Evolutionary conservation across 1,140 invertebrate species (phyloP).

Genomic region (Amyelois transitella): DNA sequence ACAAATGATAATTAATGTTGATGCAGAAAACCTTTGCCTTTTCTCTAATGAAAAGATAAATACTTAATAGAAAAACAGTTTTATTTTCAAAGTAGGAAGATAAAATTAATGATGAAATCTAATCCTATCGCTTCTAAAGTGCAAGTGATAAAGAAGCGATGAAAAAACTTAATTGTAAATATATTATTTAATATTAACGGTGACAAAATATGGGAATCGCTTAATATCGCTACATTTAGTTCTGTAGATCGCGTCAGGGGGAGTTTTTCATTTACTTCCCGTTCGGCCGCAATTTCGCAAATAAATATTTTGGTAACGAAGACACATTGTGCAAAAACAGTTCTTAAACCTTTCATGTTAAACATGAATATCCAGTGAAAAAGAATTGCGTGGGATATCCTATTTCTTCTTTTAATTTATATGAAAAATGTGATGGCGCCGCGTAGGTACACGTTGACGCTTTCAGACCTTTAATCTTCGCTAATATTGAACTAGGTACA

Average conservation of each 20-base stretch:
- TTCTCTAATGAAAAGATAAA: no score
- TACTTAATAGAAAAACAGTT: no score
- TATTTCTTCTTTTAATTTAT: conserved; percentile 32
- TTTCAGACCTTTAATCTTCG: conserved; percentile 26
- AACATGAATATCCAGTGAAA: conserved; percentile 13
- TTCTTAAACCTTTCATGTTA: conserved; percentile 13
- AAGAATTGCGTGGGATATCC: conserved; percentile 4
- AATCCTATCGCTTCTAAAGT: no score
- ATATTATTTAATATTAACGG: no score
- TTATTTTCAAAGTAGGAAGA: no score
- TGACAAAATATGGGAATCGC: conserved; percentile 13
- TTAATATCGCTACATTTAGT: conserved; percentile 22
- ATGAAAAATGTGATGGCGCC: conserved; percentile 20
- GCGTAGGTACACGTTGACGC: conserved; percentile 16
- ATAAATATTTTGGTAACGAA: conserved; percentile 24
- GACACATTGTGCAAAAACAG: conserved; percentile 14
- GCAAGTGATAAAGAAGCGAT: not conserved
- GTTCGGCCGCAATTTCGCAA: conserved; percentile 20
- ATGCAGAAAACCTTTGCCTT: no score
- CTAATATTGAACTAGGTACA: conserved; percentile 17
- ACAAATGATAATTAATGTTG: no score
- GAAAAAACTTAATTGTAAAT: not conserved
- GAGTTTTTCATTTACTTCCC: conserved; percentile 31
- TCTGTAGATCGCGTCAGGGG: conserved; percentile 13
- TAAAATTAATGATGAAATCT: no score